A percentile compares a stretch with the other conserved stretches of the same genome.
phyloP scores from a whole-genome alignment of 2,797 vertebrate species.

The Ctenopoma multispine region DNA sequence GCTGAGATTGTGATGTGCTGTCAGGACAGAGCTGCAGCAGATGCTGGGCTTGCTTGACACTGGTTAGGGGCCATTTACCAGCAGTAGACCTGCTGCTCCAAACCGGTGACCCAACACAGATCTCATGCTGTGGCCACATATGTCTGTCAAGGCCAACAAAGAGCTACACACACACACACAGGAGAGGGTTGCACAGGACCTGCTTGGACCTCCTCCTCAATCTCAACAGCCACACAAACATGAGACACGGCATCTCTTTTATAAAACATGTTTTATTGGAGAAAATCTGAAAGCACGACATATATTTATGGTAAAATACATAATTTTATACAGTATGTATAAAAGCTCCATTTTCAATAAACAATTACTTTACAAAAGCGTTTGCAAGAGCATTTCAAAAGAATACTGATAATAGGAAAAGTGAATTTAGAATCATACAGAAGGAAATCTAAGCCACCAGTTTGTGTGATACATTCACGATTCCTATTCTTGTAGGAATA shows the following conservation, averaged over 20 bases:
- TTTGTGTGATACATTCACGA: constrained; percentile 53
- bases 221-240: neutral
- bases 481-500: constrained; percentile 14
- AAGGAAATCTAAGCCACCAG: constrained; percentile 21
- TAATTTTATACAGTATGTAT: constrained; percentile 71
- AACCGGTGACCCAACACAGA: constrained; percentile 42
- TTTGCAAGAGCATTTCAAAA: constrained; percentile 51
- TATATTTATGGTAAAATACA: constrained; percentile 74
- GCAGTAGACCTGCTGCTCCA: constrained; percentile 39
- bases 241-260: neutral
- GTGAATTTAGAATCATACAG: constrained; percentile 50
- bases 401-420: constrained; percentile 63
- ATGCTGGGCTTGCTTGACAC: constrained; percentile 25
- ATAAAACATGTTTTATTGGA: constrained; percentile 56
- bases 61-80: constrained; percentile 41
- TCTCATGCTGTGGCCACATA: constrained; percentile 26
- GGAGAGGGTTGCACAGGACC: constrained; percentile 2
- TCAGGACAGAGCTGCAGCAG: constrained; percentile 42
- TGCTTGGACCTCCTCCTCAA: neutral
- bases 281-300: constrained; percentile 53
- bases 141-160: constrained; percentile 15
- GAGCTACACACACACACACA: constrained; percentile 16
- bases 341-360: constrained; percentile 71
- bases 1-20: constrained; percentile 13
- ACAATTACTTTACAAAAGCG: constrained; percentile 68